Evolutionary conservation across 2,797 vertebrate genomes (phyloP).

Genomic region (Buphagus erythrorhynchus): DNA sequence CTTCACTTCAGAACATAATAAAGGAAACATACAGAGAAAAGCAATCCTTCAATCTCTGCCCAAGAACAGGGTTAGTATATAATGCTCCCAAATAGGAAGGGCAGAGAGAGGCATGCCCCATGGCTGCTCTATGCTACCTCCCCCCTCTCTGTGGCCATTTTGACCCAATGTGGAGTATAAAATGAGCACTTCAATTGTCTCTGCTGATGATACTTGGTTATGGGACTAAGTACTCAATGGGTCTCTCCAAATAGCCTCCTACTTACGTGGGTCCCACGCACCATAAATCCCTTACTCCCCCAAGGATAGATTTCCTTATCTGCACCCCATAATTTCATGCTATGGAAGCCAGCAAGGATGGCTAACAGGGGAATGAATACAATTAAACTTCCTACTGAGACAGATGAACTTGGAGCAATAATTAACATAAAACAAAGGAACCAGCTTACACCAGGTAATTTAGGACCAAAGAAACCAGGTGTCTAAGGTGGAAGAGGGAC

Average conservation of each 20-base stretch:
- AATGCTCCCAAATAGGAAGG: background rate
- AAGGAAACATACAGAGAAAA: background rate
- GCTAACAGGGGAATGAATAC: background rate
- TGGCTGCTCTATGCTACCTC: background rate
- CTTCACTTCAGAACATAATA: background rate
- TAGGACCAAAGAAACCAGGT: background rate
- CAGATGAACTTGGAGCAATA: background rate
- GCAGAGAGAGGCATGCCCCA: background rate
- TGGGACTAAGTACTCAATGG: background rate
- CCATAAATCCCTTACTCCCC: background rate
- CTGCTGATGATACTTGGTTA: background rate
- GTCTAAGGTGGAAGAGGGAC: background rate
- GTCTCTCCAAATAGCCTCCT: background rate
- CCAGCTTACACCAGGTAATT: background rate
- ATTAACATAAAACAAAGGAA: background rate
- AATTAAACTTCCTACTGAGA: background rate
- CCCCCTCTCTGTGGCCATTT: background rate
- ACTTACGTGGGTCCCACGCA: background rate
- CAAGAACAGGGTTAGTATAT: background rate
- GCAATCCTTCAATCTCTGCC: background rate
- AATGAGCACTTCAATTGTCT: background rate
- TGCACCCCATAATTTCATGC: background rate
- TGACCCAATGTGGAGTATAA: background rate
- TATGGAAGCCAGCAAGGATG: background rate
- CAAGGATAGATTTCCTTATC: background rate